Conservation (phyloP, 2,888 invertebrate species). For the Phortica okadai region DNA sequence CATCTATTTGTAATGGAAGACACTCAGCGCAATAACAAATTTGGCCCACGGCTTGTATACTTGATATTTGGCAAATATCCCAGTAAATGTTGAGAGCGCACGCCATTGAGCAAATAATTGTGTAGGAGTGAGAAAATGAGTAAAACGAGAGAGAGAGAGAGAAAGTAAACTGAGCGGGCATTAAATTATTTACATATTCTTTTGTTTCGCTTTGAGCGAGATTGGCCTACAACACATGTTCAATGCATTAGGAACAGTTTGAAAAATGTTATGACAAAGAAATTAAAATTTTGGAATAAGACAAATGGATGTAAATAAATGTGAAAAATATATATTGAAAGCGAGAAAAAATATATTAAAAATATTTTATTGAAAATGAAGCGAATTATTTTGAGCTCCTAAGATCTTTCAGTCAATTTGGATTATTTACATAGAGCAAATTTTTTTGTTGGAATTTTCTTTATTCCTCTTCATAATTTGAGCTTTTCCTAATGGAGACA, state of each 20-base stretch:
- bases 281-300: not conserved
- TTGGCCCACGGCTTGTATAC: conserved; percentile 59
- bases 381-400: no score
- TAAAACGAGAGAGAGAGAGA: conserved; percentile 46
- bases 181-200: conserved; percentile 16
- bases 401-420: no score
- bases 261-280: not conserved
- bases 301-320: no score
- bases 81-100: conserved; percentile 42
- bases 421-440: no score
- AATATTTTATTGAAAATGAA: no score
- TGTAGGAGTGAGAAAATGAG: not conserved
- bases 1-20: not conserved
- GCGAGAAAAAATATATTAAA: no score
- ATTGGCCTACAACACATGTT: not conserved
- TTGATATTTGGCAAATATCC: conserved; percentile 52
- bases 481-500: no score
- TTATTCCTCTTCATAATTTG: no score
- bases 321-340: no score
- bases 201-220: not conserved
- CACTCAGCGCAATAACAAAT: not conserved
- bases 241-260: not conserved
- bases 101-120: not conserved
- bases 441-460: no score
- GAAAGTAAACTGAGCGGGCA: conserved; percentile 14